Percentiles rank a stretch among this genome's conserved stretches.
Evolutionary conservation across 2,888 invertebrate genomes (phyloP).

Genomic region (Dendrolimus pini): DNA sequence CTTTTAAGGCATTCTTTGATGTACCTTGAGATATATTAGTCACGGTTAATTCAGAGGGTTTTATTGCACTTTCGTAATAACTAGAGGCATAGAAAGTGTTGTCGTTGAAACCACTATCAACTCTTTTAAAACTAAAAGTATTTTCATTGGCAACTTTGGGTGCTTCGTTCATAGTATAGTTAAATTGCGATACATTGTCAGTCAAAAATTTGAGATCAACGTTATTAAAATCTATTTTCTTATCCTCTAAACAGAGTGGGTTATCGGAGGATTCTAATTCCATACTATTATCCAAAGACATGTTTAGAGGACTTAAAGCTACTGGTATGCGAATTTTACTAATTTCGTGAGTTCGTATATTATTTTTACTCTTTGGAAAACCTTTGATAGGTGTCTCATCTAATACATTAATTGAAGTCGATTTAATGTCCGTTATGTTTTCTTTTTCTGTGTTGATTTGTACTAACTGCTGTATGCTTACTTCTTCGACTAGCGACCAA

Average conservation of each 20-base stretch:
- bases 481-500: conserved; percentile 52
- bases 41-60: conserved; percentile 65
- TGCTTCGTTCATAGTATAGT: conserved; percentile 30
- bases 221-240: conserved; percentile 62
- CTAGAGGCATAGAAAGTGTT: conserved; percentile 63
- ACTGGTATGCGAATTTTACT: conserved; percentile 55
- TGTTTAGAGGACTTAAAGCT: conserved; percentile 40
- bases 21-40: conserved; percentile 39
- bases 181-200: conserved; percentile 51
- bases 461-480: conserved; percentile 39
- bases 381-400: conserved; percentile 56
- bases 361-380: conserved; percentile 33
- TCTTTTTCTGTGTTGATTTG: conserved; percentile 32
- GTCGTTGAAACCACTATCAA: conserved; percentile 66
- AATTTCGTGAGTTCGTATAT: conserved; percentile 49
- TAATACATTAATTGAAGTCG: conserved; percentile 38
- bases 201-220: conserved; percentile 70
- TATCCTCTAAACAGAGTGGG: conserved; percentile 51
- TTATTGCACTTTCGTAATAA: conserved; percentile 71
- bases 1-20: conserved; percentile 48
- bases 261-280: conserved; percentile 47
- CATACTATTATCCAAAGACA: conserved; percentile 59
- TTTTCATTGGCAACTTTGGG: conserved; percentile 39
- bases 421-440: conserved; percentile 28
- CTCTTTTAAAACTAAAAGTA: conserved; percentile 53